Evolutionary conservation across 2,113 vertebrate species (phyloP), one percentile per base, ranked within the genome.

Genomic region (Callopanchax toddi): DNA sequence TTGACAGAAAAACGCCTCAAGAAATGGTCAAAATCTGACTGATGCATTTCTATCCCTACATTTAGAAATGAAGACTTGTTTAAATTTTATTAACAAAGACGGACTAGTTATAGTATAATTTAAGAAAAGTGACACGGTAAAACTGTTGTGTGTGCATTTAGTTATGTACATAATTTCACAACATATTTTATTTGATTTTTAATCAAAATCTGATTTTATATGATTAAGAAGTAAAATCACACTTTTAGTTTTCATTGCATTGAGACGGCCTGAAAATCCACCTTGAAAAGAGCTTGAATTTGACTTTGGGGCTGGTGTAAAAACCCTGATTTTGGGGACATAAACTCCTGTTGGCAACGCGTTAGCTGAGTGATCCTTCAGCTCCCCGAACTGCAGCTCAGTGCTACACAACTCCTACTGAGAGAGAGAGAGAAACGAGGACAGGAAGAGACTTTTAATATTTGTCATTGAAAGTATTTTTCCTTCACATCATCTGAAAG

Each of bases 401-500:
- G 25, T 6, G 23, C 56, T 53, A 58, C 49, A 56, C 52, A 51
- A 26, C 20, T 3, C 1, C 51, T 3, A 52, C 59, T 2, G 32
- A 29, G 51, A 57, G 45, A 46, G 17, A 32, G 36, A 37, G n/a
- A 11, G 29, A 48, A 32, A 67, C 18, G 40, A 26, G 54, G 46
- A 50, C 45, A 42, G 20, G n/a, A 52, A 22, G 20, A 37, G 45
- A 36, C 46, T 58, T 67, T 60, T 74, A 52, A 67, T 67, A 60
- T 26, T 26, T 71, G 50, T 76, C 69, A 58, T 37, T 46, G 54
- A 29, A 71, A 77, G 51, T 34, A n/a, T 43, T 40, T 70, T 84
- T 49, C 46, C 53, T 52, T 69, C 18, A 37, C 56, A 68, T 50
- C 40, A 67, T 44, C 49, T 40, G 44, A 62, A 61, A 46, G 42